Evolutionary conservation across 2,888 invertebrate genomes (phyloP), one percentile per base, ranked within the genome.

Genomic region (Andrena dorsata): DNA sequence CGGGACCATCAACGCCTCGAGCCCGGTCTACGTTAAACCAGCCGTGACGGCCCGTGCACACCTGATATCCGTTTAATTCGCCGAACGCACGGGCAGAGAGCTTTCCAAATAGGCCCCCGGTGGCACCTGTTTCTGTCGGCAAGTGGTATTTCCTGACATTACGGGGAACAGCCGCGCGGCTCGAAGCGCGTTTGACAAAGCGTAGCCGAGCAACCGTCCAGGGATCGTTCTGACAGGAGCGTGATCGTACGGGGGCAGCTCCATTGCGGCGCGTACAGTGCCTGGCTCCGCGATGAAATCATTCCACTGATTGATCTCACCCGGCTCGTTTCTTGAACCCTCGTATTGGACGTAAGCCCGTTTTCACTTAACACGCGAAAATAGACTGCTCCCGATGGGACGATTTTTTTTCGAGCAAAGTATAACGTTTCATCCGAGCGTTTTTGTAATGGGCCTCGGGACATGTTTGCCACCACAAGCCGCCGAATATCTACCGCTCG

Each of bases 71-170:
- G 20, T 60, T 56, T 28, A 51, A 58, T 71, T 70, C 70, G 65
- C 68, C 47, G 60, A 63, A 32, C 16, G 63, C 60, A 49, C 56
- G 76, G 32, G 32, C 30, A 58, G 4, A 63, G 73, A 75, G 86
- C 82, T 76, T 81, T 83, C 71, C 77, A 70, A 56, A 35, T 72
- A 76, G 80, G 61, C 66, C 63, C 66, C 61, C 68, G 65, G 82
- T 80, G 80, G 85, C 88, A 88, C 88, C 88, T 88, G 88, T 85
- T 83, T 60, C 69, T 23, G 41, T 73, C 79, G 82, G 65, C 85
- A 78, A 80, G 74, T 80, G 77, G 74, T 72, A 77, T 81, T 83
- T 76, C 28, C 51, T 77, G 81, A 83, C 80, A 51, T 74, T 74
- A 65, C 69, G 49, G 30, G 5, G 61, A 56, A 79, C 28, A 53